A percentile compares a stretch with the other conserved stretches of the same genome.
Conservation (phyloP, 2,888 invertebrate genomes). For the Diaphora mendica region DNA sequence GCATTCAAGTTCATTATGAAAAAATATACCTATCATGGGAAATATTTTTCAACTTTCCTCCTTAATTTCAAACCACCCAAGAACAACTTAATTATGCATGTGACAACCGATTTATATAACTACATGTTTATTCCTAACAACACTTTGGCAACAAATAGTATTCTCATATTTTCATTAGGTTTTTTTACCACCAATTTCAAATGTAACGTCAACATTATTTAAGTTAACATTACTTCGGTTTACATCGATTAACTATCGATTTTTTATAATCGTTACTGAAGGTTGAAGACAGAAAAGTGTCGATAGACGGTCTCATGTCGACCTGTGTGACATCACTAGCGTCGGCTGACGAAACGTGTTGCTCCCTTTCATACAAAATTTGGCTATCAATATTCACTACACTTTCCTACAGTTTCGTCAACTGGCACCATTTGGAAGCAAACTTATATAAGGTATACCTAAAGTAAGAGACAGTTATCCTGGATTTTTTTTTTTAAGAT, state of each 20-base stretch:
- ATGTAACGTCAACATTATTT: conserved; percentile 74
- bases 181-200: conserved; percentile 71
- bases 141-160: conserved; percentile 87
- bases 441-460: conserved; percentile 62
- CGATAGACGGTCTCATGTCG: conserved; percentile 68
- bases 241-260: conserved; percentile 60
- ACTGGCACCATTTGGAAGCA: conserved; percentile 55
- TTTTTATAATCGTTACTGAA: conserved; percentile 73
- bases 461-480: conserved; percentile 70
- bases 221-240: conserved; percentile 75
- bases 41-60: conserved; percentile 85
- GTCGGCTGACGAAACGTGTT: conserved; percentile 61
- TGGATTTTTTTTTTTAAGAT: conserved; percentile 60
- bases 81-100: conserved; percentile 85
- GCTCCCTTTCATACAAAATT: conserved; percentile 61
- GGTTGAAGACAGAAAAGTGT: conserved; percentile 79
- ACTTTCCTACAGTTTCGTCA: conserved; percentile 61
- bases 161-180: conserved; percentile 61
- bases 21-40: conserved; percentile 84
- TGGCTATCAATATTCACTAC: conserved; percentile 72
- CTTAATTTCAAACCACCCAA: conserved; percentile 83
- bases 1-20: conserved; percentile 85
- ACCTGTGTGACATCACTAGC: conserved; percentile 57
- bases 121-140: conserved; percentile 84
- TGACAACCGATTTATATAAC: conserved; percentile 85